Base-by-base conservation (phyloP, 2,113 vertebrate genomes). In the Eolophus roseicapilla region DNA sequence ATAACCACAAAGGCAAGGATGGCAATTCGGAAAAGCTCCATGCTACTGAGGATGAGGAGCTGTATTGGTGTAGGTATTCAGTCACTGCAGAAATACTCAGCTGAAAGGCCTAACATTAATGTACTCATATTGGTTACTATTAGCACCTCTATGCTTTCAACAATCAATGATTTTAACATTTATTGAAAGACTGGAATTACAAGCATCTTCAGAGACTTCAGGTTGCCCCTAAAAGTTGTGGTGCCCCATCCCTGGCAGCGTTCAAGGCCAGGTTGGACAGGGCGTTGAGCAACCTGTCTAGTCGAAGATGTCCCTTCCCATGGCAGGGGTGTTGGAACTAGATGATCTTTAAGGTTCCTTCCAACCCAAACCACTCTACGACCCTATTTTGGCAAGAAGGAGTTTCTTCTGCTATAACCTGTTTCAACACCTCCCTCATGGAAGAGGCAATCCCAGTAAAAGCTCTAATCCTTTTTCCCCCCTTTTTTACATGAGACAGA, bases 391-490 rank as follows among this genome's bases (percentile, higher is more conserved):
- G 20, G 39, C 59, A 74, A 70, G 35, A 41, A 0, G 4, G 28
- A 50, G 17, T 35, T 91, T 47, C 49, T 76, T 41, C 86, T 69
- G 67, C 71, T 77, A 59, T 55, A 39, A 24, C 23, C 53, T 63
- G 6, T 18, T 91, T 50, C 41, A n/a, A 24, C 9, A 44, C 3
- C 37, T 82, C 35, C n/a, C 21, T 59, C 2, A 4, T 8, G 70
- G 28, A 74, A 82, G 50, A 71, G 7, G 46, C 35, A 55, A 27
- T 11, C 10, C 24, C 27, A 44, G 35, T 23, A 63, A 68, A 69
- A 46, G 27, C 46, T 55, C 62, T n/a, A 4, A 27, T 19, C 18
- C 35, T 10, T 3, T 31, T 10, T 1, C 1, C 4, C 7, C 2
- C 3, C 7, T 64, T 71, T 65, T n/a, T 28, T 53, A 37, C 35